phyloP scores from a whole-genome alignment of 2,888 invertebrate genomes.

The Kuschelorhynchus macadamiae region DNA sequence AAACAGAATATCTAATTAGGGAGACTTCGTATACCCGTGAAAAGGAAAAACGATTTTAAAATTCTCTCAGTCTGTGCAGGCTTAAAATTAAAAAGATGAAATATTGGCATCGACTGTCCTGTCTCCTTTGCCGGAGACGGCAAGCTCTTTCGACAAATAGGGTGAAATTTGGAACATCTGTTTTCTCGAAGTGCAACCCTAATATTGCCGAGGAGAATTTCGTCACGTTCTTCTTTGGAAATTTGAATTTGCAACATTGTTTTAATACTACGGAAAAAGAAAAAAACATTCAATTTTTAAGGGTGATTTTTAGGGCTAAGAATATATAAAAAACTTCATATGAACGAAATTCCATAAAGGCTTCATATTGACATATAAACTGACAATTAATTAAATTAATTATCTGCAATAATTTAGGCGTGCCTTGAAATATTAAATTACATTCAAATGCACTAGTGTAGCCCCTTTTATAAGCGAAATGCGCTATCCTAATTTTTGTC shows the following conservation, averaged over 20 bases:
- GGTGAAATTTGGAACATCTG: slow-evolving; percentile 45
- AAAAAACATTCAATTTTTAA: too few species aligned
- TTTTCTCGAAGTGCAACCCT: slow-evolving; percentile 34
- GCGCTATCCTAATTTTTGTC: too few species aligned
- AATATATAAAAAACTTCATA: too few species aligned
- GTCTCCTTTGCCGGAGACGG: slow-evolving; percentile 8
- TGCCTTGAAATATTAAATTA: too few species aligned
- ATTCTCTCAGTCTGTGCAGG: slow-evolving; percentile 25
- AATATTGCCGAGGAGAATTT: slow-evolving; percentile 26
- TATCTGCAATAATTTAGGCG: too few species aligned
- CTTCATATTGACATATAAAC: too few species aligned
- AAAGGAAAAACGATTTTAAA: slow-evolving; percentile 36
- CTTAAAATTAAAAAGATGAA: slow-evolving; percentile 41
- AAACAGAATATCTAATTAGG: slow-evolving; percentile 39
- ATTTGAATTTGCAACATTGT: neutral
- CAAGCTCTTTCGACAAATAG: slow-evolving; percentile 34
- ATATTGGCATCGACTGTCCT: slow-evolving; percentile 38
- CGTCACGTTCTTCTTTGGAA: slow-evolving; percentile 22
- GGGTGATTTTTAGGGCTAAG: too few species aligned
- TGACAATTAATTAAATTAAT: too few species aligned
- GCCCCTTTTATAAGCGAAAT: too few species aligned
- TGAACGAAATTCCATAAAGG: too few species aligned
- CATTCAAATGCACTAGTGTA: too few species aligned
- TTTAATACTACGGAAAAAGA: too few species aligned
- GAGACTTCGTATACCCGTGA: slow-evolving; percentile 24